These are phyloP conservation scores for Colistium nudipinnis DNA, from an alignment of 2,113 vertebrate species.

Conservation along the genomic window DNA sequence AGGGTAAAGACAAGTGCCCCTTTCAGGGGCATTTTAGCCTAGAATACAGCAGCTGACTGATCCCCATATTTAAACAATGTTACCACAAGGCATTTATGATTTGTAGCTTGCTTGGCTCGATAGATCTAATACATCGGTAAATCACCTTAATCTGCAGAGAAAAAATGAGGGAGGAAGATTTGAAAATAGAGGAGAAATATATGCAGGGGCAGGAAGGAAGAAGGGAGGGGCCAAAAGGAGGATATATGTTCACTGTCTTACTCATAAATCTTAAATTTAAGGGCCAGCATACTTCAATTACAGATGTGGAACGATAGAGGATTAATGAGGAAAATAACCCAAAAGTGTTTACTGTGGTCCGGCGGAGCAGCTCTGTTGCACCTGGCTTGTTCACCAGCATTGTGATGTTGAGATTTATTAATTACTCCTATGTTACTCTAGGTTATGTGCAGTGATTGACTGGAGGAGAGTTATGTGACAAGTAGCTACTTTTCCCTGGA, in stretches of 20 bases:
- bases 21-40: conserved; percentile 71
- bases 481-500: conserved; percentile 37
- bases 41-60: conserved; percentile 68
- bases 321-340: conserved; percentile 34
- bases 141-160: conserved; percentile 50
- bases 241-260: conserved; percentile 24
- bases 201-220: conserved; percentile 33
- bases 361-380: conserved; percentile 19
- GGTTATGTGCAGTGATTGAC: conserved; percentile 26
- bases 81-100: conserved; percentile 65
- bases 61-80: conserved; percentile 71
- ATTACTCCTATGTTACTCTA: conserved; percentile 18
- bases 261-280: conserved; percentile 22
- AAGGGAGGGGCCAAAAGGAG: background rate
- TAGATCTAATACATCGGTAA: conserved; percentile 70
- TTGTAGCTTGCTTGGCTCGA: conserved; percentile 64
- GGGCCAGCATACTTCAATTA: conserved; percentile 9
- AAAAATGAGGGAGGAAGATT: conserved; percentile 49
- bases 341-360: conserved; percentile 36
- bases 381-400: conserved; percentile 16
- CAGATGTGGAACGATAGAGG: conserved; percentile 10
- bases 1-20: conserved; percentile 64
- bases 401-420: conserved; percentile 27
- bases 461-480: conserved; percentile 35
- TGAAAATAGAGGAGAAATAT: conserved; percentile 53